Evolutionary conservation across 2,113 vertebrate genomes (phyloP), one percentile per base, ranked within the genome.

Genomic region (Grus americana): DNA sequence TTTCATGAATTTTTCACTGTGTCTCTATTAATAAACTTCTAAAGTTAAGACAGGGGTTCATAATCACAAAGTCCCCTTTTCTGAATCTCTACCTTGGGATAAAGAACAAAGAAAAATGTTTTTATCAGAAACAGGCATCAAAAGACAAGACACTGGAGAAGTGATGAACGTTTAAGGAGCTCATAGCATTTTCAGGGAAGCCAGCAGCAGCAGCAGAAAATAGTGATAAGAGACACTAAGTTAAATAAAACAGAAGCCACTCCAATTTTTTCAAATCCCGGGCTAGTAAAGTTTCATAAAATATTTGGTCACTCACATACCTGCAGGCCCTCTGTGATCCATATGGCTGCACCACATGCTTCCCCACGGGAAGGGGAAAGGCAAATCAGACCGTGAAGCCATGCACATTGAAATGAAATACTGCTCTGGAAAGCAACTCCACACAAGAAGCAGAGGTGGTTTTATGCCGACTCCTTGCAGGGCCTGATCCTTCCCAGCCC

Each of bases 71-170:
- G 30, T 26, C 34, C 11, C 16, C 26, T 59, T 50, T 65, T 81
- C 55, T 63, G 66, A 79, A 61, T 42, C 30, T 79, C 46, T 70
- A 7, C 21, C 27, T 83, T 7, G 1, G 13, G 8, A 73, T n/a
- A 75, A 55, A 42, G 52, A 93, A 12, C 50, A 90, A 95, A 91
- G 63, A n/a, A 81, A 73, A 89, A 54, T 63, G 70, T 73, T 95
- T 93, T 92, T 63, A 92, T 74, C 72, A 93, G 49, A 82, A 92
- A 70, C 55, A 47, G 71, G 36, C 75, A 89, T 85, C 42, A 40
- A 92, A 96, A 91, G 68, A 91, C 73, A 89, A 91, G 49, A 74
- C 50, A 82, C 66, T 27, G 40, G 32, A 86, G 30, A 86, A 66
- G 19, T 13, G 73, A 90, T 85, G 38, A 93, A 79, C 10, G 6